phyloP scores from a whole-genome alignment of 2,113 vertebrate genomes.

The Prolemur simus region DNA sequence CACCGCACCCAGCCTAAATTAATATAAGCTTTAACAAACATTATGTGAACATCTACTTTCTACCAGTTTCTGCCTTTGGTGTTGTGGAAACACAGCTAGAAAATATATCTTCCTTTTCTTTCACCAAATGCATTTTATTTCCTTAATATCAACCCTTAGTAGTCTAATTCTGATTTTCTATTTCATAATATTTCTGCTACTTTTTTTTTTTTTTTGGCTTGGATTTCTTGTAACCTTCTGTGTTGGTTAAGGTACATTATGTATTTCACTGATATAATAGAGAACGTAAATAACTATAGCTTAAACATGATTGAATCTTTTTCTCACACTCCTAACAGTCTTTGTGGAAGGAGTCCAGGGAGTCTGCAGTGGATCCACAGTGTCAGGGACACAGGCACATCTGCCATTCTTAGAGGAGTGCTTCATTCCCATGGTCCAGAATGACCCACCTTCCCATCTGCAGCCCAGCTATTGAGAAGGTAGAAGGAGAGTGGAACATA shows the following conservation, averaged over 20 bases:
- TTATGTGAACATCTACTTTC: neutral
- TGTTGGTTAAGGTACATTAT: neutral
- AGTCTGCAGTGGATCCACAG: rapidly evolving
- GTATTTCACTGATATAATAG: neutral
- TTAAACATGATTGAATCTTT: neutral
- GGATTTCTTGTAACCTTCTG: neutral
- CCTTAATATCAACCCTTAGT: neutral
- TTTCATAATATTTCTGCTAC: neutral
- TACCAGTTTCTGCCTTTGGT: neutral
- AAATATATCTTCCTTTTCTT: neutral
- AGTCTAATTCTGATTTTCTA: neutral
- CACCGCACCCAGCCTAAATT: too few relatives aligned
- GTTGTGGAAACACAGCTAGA: neutral
- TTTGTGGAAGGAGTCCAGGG: neutral
- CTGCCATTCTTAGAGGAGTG: neutral
- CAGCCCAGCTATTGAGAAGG: neutral
- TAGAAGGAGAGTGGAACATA: rapidly evolving
- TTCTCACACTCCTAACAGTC: neutral
- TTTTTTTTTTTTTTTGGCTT: neutral
- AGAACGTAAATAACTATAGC: neutral
- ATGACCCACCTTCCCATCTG: rapidly evolving
- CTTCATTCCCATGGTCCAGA: neutral
- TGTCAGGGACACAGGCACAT: rapidly evolving
- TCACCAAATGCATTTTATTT: neutral
- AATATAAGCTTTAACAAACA: neutral